phyloP scores from a whole-genome alignment of 2,888 invertebrate species.

The Cetonia aurata region DNA sequence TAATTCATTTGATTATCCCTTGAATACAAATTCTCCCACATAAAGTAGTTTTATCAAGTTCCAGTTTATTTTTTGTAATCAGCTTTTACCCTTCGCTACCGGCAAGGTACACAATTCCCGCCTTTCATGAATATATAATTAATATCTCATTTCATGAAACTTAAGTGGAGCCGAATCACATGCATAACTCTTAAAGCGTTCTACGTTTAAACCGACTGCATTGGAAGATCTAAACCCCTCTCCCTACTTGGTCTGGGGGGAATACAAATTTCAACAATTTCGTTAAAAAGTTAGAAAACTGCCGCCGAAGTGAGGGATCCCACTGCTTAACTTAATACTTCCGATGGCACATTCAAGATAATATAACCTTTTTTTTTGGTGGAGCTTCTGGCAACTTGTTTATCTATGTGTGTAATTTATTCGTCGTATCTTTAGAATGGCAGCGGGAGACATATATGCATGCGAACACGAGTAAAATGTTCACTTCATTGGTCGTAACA shows the following conservation, averaged over 20 bases:
- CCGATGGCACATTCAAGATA: constrained; percentile 34
- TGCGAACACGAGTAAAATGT: too few species aligned
- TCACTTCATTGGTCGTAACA: too few species aligned
- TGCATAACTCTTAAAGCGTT: constrained; percentile 53
- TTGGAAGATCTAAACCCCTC: constrained; percentile 60
- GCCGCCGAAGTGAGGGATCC: constrained; percentile 56
- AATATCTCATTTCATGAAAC: constrained; percentile 49
- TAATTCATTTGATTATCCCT: too few species aligned
- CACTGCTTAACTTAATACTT: constrained; percentile 54
- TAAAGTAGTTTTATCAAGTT: too few species aligned
- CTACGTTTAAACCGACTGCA: constrained; percentile 57
- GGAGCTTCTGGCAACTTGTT: constrained; percentile 25
- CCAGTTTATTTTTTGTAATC: constrained; percentile 11
- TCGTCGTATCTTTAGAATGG: background rate
- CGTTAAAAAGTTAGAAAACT: constrained; percentile 63
- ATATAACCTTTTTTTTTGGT: constrained; percentile 31
- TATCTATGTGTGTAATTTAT: constrained; percentile 32
- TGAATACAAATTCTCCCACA: too few species aligned
- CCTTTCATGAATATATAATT: constrained; percentile 52
- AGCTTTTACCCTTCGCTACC: background rate
- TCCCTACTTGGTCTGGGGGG: constrained; percentile 57
- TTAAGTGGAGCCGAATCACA: constrained; percentile 50
- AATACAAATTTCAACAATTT: constrained; percentile 64
- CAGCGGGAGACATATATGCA: too few species aligned
- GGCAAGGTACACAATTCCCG: constrained; percentile 14